These are phyloP conservation scores for Gyps fulvus DNA, from an alignment of 2,113 vertebrate species.

Conservation along the genomic window DNA sequence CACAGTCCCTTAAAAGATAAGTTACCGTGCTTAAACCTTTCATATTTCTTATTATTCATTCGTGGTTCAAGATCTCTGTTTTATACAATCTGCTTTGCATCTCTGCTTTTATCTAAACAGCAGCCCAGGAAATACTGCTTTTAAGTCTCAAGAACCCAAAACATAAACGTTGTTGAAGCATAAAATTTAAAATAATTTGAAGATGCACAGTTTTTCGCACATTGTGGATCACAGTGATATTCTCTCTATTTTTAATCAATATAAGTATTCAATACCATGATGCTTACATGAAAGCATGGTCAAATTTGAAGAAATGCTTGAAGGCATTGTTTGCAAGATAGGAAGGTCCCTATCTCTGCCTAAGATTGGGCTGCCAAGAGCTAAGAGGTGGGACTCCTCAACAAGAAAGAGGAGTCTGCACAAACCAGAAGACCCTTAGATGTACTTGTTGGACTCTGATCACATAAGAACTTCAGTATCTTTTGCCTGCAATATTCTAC, in stretches of 20 bases:
- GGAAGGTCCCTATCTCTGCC: background rate
- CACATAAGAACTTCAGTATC: no score
- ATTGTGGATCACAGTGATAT: background rate
- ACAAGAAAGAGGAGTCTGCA: background rate
- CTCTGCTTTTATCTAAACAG: background rate
- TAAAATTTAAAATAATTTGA: background rate
- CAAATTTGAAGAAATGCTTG: background rate
- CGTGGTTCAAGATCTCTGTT: background rate
- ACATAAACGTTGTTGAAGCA: background rate
- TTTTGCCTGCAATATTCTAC: no score
- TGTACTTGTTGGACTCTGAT: background rate
- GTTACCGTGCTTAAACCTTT: background rate
- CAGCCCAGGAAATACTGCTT: background rate
- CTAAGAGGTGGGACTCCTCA: background rate
- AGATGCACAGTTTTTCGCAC: background rate
- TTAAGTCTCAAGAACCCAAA: background rate
- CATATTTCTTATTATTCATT: background rate
- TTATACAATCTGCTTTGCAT: background rate
- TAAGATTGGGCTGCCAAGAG: background rate
- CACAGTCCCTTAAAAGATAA: background rate
- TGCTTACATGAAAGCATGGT: background rate
- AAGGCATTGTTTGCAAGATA: background rate
- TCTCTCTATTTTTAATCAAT: background rate
- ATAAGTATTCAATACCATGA: background rate
- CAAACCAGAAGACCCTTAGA: background rate